phyloP scores from a whole-genome alignment of 2,113 vertebrate genomes.

The Pterocles orientalis region DNA sequence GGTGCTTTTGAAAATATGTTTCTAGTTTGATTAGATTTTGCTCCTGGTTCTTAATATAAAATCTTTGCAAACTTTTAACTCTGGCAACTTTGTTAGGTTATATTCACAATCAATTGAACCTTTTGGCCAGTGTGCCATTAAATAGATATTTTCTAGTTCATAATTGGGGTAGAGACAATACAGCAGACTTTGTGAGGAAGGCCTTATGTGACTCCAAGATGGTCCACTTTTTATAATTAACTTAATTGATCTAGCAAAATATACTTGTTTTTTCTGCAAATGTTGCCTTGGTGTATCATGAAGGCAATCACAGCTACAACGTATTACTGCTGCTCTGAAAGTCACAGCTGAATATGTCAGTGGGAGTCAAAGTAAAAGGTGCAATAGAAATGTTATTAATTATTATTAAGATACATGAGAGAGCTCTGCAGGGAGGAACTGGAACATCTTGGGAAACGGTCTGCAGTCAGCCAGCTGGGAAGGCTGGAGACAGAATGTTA shows the following conservation, averaged over 20 bases:
- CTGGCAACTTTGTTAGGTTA: background rate
- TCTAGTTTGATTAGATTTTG: slow-evolving; percentile 2
- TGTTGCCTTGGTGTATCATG: background rate
- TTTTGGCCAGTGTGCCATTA: background rate
- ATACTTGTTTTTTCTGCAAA: slow-evolving; percentile 10
- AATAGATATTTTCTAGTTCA: slow-evolving; percentile 1
- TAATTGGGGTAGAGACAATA: background rate
- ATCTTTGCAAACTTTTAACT: background rate
- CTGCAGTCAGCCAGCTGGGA: slow-evolving; percentile 53
- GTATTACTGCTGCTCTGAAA: background rate
- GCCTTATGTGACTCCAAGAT: background rate
- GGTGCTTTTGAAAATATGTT: background rate
- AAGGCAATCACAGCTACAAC: slow-evolving; percentile 13
- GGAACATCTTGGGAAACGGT: slow-evolving; percentile 48
- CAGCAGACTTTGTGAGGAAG: background rate
- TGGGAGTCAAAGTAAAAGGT: slow-evolving; percentile 54
- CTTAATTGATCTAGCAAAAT: slow-evolving; percentile 6
- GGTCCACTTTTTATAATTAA: background rate
- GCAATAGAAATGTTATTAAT: slow-evolving; percentile 57
- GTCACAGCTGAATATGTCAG: slow-evolving; percentile 31
- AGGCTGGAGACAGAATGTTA: slow-evolving; percentile 53
- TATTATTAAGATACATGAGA: slow-evolving; percentile 57
- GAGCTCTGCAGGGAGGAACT: slow-evolving; percentile 45
- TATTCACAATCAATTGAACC: background rate
- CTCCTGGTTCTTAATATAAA: background rate